These are phyloP conservation scores for Dreissena polymorpha DNA, from an alignment of 1,140 invertebrate genomes.

Conservation along the genomic window DNA sequence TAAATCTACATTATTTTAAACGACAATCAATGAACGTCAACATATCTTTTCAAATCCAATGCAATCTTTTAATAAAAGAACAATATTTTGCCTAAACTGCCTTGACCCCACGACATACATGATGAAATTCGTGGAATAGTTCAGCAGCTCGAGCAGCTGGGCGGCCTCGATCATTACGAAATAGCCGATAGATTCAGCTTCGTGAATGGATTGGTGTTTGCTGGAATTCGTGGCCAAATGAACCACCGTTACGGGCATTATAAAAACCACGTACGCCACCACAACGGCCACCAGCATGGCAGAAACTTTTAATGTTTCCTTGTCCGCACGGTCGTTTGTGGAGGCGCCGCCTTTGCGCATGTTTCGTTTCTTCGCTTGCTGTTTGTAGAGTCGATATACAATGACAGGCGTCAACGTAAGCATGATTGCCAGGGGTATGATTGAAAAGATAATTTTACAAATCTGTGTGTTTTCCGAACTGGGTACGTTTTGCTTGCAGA, in stretches of 20 bases:
- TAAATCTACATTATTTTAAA: too few relatives aligned
- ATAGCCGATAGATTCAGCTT: neutral
- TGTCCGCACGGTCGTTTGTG: neutral
- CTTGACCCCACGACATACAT: conserved; percentile 47
- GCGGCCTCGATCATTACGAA: conserved; percentile 32
- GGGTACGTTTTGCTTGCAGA: conserved; percentile 50
- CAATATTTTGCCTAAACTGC: conserved; percentile 26
- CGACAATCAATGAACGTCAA: too few relatives aligned
- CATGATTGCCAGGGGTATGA: conserved; percentile 51
- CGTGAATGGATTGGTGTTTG: neutral
- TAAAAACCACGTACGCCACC: conserved; percentile 48
- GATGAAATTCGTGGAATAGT: conserved; percentile 50
- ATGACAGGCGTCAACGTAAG: conserved; percentile 39
- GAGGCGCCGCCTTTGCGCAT: neutral
- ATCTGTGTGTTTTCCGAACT: conserved; percentile 17
- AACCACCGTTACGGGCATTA: conserved; percentile 43
- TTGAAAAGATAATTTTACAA: conserved; percentile 43
- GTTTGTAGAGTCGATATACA: conserved; percentile 18
- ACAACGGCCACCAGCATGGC: conserved; percentile 52
- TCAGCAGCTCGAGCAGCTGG: conserved; percentile 36
- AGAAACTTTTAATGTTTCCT: conserved; percentile 35
- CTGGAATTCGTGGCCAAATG: conserved; percentile 36
- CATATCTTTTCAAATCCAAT: too few relatives aligned
- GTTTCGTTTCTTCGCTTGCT: neutral
- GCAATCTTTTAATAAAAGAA: too few relatives aligned